Percentiles rank a stretch among this genome's conserved stretches.
Evolutionary conservation across 2,888 invertebrate species (phyloP).

Genomic region (Brassicogethes aeneus): DNA sequence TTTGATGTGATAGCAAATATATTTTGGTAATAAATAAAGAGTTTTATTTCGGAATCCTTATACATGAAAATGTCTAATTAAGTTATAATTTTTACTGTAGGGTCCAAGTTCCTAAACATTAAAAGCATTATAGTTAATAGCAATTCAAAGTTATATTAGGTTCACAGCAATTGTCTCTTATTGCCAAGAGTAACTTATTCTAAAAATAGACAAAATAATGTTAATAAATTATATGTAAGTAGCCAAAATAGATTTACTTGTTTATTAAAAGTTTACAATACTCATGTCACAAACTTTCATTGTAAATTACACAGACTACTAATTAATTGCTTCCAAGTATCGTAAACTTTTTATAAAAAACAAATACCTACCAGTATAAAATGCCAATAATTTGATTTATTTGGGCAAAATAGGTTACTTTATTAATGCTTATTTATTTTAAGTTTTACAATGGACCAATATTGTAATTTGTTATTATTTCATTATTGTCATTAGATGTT

Average conservation of each 20-base stretch:
- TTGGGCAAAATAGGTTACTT: slow-evolving; percentile 1
- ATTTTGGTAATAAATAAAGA: slow-evolving; percentile 32
- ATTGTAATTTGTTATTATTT: slow-evolving; percentile 6
- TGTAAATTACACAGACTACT: slow-evolving; percentile 9
- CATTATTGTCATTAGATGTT: slow-evolving; percentile 8
- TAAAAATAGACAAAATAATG: slow-evolving; percentile 35
- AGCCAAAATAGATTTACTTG: slow-evolving; percentile 30
- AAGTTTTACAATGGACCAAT: slow-evolving; percentile 15
- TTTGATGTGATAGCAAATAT: slow-evolving; percentile 33
- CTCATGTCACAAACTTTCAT: slow-evolving; percentile 9
- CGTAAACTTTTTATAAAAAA: slow-evolving; percentile 28
- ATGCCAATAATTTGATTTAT: slow-evolving; percentile 36
- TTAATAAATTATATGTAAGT: slow-evolving; percentile 34
- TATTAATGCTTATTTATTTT: slow-evolving; percentile 3
- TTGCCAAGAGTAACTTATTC: slow-evolving; percentile 36
- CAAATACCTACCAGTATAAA: slow-evolving; percentile 29
- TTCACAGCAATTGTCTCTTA: slow-evolving; percentile 35
- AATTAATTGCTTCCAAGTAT: slow-evolving; percentile 22
- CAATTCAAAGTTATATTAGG: slow-evolving; percentile 22
- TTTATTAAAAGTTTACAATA: slow-evolving; percentile 34
- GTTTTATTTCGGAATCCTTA: slow-evolving; percentile 29
- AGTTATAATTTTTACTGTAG: slow-evolving; percentile 17
- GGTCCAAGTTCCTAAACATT: slow-evolving; percentile 40
- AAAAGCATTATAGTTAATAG: slow-evolving; percentile 13
- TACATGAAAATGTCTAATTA: slow-evolving; percentile 11